Conservation (phyloP, 2,888 invertebrate species). For the Pasiphila rectangulata region DNA sequence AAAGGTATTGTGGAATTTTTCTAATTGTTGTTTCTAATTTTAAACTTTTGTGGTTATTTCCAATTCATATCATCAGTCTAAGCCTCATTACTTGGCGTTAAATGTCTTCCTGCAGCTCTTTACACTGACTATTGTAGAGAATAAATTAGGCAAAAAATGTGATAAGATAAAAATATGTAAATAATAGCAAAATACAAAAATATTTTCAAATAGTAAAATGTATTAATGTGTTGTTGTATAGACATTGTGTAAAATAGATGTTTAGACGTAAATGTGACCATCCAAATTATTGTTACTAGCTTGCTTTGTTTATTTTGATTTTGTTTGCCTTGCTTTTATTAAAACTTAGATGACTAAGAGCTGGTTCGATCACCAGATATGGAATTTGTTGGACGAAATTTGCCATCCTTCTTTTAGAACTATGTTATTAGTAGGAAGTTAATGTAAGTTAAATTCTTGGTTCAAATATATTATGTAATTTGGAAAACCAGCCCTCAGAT, state of each 20-base stretch:
- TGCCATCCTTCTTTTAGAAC: no score
- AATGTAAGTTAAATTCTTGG: no score
- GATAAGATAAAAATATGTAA: conserved; percentile 72
- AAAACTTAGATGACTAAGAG: no score
- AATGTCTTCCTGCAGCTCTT: conserved; percentile 81
- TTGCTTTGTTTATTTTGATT: conserved; percentile 33
- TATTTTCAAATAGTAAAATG: conserved; percentile 57
- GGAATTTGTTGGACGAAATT: no score
- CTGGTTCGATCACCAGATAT: no score
- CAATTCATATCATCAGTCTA: conserved; percentile 13
- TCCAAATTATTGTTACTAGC: conserved; percentile 33
- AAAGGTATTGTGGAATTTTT: no score
- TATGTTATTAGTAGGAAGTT: no score
- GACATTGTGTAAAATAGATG: conserved; percentile 51
- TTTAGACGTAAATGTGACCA: conserved; percentile 42
- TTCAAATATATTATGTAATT: no score
- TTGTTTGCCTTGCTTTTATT: no score
- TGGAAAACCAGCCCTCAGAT: no score
- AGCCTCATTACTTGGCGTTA: conserved; percentile 52
- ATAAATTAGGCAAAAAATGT: conserved; percentile 76
- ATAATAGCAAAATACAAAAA: conserved; percentile 59
- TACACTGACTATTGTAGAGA: conserved; percentile 79
- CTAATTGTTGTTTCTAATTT: no score
- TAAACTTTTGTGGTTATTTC: no score
- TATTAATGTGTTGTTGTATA: conserved; percentile 65